A percentile compares a stretch with the other conserved stretches of the same genome.
Conservation (phyloP, 92 coral and sea anemone species). For the Metridium senile region DNA sequence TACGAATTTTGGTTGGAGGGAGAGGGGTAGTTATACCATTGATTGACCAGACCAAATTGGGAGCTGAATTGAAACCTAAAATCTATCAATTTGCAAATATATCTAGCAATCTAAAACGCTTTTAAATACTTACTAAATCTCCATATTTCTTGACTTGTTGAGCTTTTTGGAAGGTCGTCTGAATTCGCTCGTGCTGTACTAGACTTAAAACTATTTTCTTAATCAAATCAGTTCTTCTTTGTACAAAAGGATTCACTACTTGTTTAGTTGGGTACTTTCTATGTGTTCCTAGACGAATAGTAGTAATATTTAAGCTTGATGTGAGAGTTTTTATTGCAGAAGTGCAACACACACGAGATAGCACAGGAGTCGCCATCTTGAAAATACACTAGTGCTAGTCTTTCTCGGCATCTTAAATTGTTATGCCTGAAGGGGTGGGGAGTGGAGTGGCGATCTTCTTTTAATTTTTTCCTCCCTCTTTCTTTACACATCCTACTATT, state of each 20-base stretch:
- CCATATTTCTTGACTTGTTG: slow-evolving; percentile 90
- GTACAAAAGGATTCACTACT: slow-evolving; percentile 76
- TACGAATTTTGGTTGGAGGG: no score
- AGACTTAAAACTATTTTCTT: slow-evolving; percentile 81
- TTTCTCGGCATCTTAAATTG: background rate
- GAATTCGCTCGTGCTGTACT: slow-evolving; percentile 89
- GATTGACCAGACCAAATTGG: no score
- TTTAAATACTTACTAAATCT: slow-evolving; percentile 70
- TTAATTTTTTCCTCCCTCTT: no score
- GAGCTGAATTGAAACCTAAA: background rate
- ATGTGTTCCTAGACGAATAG: slow-evolving; percentile 79
- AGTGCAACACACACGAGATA: slow-evolving; percentile 22
- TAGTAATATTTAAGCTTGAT: slow-evolving; percentile 55
- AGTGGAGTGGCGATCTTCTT: no score
- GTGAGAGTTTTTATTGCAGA: slow-evolving; percentile 35
- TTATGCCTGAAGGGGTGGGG: no score
- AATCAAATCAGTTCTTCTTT: slow-evolving; percentile 87
- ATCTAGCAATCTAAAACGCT: background rate
- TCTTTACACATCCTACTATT: no score
- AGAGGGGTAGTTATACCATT: no score
- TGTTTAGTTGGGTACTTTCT: slow-evolving; percentile 85
- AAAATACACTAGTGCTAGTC: slow-evolving; percentile 11
- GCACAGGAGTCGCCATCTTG: slow-evolving; percentile 70
- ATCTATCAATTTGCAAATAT: background rate
- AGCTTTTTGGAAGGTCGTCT: slow-evolving; percentile 92